Percentiles rank a stretch among this genome's conserved stretches.
These are phyloP conservation scores for Zoroaster sp. DNA, from an alignment of 53 echinoderm and acorn worm species.

Conservation along the genomic window DNA sequence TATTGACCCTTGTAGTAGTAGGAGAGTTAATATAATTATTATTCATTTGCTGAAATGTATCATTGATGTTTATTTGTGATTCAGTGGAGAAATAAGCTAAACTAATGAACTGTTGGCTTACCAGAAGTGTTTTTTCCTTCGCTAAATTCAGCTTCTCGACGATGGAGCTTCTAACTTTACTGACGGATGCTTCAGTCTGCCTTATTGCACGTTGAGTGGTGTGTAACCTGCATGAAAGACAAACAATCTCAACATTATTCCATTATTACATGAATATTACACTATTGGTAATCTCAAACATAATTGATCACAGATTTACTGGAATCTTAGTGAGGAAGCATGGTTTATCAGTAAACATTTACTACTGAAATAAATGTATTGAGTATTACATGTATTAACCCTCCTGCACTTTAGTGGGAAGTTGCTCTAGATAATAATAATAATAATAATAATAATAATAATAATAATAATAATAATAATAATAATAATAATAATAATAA, in stretches of 20 bases:
- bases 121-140: constrained; percentile 63
- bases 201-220: constrained; percentile 99
- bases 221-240: constrained; percentile 70
- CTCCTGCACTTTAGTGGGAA: background rate
- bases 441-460: too few relatives aligned
- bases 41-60: background rate
- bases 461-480: too few relatives aligned
- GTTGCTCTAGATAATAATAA: too few relatives aligned
- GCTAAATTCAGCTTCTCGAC: constrained; percentile 60
- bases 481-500: too few relatives aligned
- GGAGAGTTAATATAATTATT: background rate
- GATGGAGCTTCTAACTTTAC: constrained; percentile 70
- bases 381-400: background rate
- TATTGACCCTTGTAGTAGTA: too few relatives aligned
- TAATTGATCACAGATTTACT: background rate
- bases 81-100: background rate
- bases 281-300: background rate
- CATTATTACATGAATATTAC: background rate
- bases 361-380: background rate
- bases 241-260: background rate
- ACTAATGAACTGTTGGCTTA: constrained; percentile 3
- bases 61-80: background rate
- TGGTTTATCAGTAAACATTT: background rate
- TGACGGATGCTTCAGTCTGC: constrained; percentile 84
- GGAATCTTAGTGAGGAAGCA: background rate